Conservation (phyloP, 1,140 invertebrate species). For the Eumaeus atala region DNA sequence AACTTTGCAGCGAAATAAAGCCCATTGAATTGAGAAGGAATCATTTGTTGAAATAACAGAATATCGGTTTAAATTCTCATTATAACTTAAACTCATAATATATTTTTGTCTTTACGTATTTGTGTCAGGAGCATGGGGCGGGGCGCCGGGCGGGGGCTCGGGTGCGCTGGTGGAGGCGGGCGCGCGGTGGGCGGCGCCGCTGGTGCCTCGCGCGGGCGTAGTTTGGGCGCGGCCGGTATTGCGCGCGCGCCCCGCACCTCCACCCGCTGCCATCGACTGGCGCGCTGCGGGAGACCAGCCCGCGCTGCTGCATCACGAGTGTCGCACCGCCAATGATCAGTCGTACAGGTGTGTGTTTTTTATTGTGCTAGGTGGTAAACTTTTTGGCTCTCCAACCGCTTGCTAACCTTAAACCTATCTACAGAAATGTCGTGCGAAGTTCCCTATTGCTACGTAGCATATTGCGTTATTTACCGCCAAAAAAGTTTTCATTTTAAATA, state of each 20-base stretch:
- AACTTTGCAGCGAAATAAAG: no score
- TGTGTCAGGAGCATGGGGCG: constrained; percentile 19
- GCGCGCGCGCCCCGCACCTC: constrained; percentile 25
- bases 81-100: not conserved
- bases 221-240: constrained; percentile 29
- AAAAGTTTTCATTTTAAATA: no score
- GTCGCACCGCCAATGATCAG: constrained; percentile 41
- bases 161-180: constrained; percentile 30
- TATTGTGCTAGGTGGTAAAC: no score
- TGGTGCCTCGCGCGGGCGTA: constrained; percentile 26
- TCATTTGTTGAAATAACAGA: no score
- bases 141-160: constrained; percentile 28
- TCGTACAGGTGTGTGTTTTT: constrained; percentile 46
- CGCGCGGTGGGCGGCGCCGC: constrained; percentile 30
- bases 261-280: constrained; percentile 44
- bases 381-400: no score
- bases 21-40: no score
- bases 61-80: no score
- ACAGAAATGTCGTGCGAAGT: no score
- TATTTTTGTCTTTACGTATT: not conserved
- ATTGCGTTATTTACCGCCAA: no score
- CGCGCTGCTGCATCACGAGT: constrained; percentile 45
- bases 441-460: no score
- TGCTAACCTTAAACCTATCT: no score
- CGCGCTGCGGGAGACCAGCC: constrained; percentile 24